phyloP scores from a whole-genome alignment of 2,113 vertebrate genomes.

The Oryctolagus cuniculus region DNA sequence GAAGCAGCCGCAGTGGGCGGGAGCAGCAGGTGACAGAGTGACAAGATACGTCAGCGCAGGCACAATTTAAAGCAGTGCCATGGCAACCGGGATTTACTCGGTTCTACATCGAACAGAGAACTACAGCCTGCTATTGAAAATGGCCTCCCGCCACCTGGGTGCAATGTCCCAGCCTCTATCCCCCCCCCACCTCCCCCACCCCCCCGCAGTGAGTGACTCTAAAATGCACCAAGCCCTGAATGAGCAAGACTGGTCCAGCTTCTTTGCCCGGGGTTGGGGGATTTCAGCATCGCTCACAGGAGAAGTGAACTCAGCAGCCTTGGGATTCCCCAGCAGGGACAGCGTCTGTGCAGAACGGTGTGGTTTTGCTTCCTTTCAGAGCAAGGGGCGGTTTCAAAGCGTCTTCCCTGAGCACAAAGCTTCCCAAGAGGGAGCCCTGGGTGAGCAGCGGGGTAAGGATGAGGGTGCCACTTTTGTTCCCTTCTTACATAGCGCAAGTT shows the following conservation, averaged over 20 bases:
- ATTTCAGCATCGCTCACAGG: neutral
- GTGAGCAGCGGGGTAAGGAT: neutral
- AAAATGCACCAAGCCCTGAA: neutral
- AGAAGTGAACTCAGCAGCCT: neutral
- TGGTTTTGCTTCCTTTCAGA: conserved; percentile 26
- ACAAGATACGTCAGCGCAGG: conserved; percentile 39
- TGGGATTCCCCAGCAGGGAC: conserved; percentile 26
- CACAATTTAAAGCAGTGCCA: conserved; percentile 58
- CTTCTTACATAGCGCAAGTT: neutral
- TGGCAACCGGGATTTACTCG: conserved; percentile 71
- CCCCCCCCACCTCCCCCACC: neutral
- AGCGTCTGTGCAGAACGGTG: neutral
- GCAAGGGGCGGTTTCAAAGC: neutral
- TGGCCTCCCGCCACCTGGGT: conserved; percentile 28
- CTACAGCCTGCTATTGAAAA: neutral
- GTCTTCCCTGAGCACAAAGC: neutral
- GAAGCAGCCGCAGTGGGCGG: neutral
- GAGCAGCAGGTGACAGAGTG: conserved; percentile 15
- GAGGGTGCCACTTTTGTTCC: too few relatives aligned
- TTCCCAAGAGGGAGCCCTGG: neutral
- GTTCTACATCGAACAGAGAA: neutral
- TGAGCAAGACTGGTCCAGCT: neutral
- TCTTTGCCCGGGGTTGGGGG: neutral
- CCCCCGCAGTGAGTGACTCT: neutral
- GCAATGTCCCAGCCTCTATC: neutral